Base-by-base conservation (phyloP, 2,797 vertebrate species). In the Somateria mollissima region DNA sequence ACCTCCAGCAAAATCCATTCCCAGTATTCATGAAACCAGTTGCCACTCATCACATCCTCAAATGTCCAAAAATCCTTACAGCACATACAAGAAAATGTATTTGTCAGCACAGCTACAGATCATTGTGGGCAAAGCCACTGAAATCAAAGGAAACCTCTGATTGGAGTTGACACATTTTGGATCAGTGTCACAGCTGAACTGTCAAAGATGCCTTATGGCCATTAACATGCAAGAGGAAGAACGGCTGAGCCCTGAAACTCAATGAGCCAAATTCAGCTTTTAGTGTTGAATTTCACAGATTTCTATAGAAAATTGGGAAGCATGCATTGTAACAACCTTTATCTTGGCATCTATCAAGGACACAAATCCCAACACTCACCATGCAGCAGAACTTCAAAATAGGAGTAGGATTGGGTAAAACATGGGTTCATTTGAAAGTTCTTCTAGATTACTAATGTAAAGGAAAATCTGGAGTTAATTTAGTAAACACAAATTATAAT, bases 381-480 rank as follows among this genome's bases (percentile, higher is more conserved):
- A 28, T n/a, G 49, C 53, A 89, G 72, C 30, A 84, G 79, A 80
- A 32, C 62, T 83, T 91, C 62, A 73, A 74, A 83, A 37, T 0
- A 20, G 32, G 58, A 15, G 0, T 34, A 66, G 49, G 57, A 83
- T 6, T 90, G 45, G 37, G 65, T 30, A 84, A 91, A 95, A 91
- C 57, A n/a, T 78, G 43, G 30, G 39, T 72, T 78, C 32, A 60
- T 86, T 96, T 84, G 28, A 34, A 93, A 93, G 56, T 76, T 70
- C 49, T 95, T 90, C 58, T 92, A 83, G 41, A 72, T 32, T 75
- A 30, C 58, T 74, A 91, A 78, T 43, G 11, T 22, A 72, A 87
- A 18, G 10, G 58, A 65, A 80, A 80, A 90, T 87, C 89, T 95
- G 92, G 89, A 97, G 61, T 73, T 95, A 83, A 94, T 94, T 94